Percentiles rank a stretch among this genome's conserved stretches.
These are phyloP conservation scores for Drosophila sechellia DNA, from an alignment of 1,140 invertebrate genomes.

Conservation along the genomic window DNA sequence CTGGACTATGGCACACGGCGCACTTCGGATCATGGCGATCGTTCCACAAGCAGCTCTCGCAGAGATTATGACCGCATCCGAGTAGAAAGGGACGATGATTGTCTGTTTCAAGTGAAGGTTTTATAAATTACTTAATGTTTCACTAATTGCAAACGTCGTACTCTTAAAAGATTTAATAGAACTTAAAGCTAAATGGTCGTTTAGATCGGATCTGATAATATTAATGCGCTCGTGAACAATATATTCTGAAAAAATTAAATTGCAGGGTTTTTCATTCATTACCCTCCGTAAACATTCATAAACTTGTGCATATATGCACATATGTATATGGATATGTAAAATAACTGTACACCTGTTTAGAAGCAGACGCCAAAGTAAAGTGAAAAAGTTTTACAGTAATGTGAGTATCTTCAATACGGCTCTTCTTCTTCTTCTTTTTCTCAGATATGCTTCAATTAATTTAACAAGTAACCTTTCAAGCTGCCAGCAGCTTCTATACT, in stretches of 20 bases:
- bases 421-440: background rate
- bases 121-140: too few relatives aligned
- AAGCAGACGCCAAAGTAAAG: constrained; percentile 13
- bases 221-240: too few relatives aligned
- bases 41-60: constrained; percentile 61
- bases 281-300: too few relatives aligned
- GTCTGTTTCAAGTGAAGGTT: background rate
- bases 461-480: too few relatives aligned
- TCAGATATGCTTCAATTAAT: background rate
- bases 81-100: constrained; percentile 61
- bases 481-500: too few relatives aligned
- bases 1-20: constrained; percentile 42
- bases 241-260: too few relatives aligned
- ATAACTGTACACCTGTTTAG: constrained; percentile 11
- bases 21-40: constrained; percentile 53
- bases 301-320: background rate
- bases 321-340: background rate
- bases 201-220: too few relatives aligned
- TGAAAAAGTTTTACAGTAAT: background rate
- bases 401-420: background rate
- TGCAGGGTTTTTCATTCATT: too few relatives aligned
- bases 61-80: constrained; percentile 68
- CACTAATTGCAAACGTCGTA: too few relatives aligned
- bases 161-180: too few relatives aligned
- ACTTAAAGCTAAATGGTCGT: too few relatives aligned